A percentile compares a stretch with the other conserved stretches of the same genome.
Conservation (phyloP, 2,888 invertebrate species). For the Stenodema calcarata region DNA sequence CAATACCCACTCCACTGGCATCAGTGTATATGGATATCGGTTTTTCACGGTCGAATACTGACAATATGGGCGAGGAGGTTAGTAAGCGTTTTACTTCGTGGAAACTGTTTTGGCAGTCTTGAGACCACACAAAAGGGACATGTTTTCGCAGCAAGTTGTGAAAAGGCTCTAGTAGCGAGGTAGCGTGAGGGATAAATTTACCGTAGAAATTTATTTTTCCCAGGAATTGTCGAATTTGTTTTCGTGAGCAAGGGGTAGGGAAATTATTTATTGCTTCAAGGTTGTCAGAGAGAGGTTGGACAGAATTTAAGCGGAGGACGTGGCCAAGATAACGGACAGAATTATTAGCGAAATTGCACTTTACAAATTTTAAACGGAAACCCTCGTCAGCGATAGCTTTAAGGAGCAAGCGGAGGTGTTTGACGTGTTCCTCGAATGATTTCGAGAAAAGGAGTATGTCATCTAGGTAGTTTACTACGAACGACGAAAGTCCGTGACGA, state of each 20-base stretch:
- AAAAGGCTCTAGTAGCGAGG: background rate
- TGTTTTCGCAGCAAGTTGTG: slow-evolving; percentile 5
- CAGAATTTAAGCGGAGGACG: background rate
- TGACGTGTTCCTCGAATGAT: background rate
- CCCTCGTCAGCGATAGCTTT: background rate
- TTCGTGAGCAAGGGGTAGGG: background rate
- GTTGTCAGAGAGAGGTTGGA: slow-evolving; percentile 8
- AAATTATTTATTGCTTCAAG: background rate
- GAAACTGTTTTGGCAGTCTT: background rate
- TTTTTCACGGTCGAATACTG: background rate
- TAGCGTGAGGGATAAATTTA: slow-evolving; percentile 16
- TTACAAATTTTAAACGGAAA: no score
- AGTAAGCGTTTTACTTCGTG: background rate
- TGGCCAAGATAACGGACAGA: slow-evolving; percentile 6
- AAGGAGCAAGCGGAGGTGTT: background rate
- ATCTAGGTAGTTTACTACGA: background rate
- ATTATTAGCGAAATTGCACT: no score
- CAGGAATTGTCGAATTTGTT: slow-evolving; percentile 23
- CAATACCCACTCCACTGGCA: slow-evolving; percentile 1
- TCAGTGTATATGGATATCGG: slow-evolving; percentile 13
- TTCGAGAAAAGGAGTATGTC: slow-evolving; percentile 6
- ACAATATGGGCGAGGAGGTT: background rate
- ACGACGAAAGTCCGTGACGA: background rate
- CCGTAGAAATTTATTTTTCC: no score
- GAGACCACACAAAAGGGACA: background rate